Base-by-base conservation (phyloP, 2,113 vertebrate species). In the Felis chaus region DNA sequence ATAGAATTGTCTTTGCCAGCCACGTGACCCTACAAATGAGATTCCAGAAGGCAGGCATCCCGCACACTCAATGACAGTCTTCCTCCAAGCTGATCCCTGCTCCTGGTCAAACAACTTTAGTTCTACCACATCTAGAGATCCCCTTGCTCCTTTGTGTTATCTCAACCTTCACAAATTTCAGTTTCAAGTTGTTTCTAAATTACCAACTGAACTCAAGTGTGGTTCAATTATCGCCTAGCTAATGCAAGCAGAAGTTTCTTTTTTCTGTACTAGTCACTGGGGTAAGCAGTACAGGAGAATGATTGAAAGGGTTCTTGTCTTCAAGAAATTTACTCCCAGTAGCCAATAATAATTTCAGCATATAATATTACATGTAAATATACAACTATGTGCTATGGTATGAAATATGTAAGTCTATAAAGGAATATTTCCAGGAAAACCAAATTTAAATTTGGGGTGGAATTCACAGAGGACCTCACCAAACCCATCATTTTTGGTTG, bases 1-100 rank as follows among this genome's bases (percentile, higher is more conserved):
- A 14, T 11, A 61, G 15, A 31, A 11, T 25, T 71, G n/a, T 88
- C 76, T 31, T 39, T 68, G 19, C 12, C 25, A 55, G 14, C 2
- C 19, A 16, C 8, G 4, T 23, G 21, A 29, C 16, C 19, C 0
- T 0, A n/a, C 1, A 31, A n/a, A 31, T 76, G 25, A 27, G 36
- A 33, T 57, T 65, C 73, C 73, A 53, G 45, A 93, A 93, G 29
- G 13, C 5, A 3, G 23, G 12, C 19, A 5, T 15, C 9, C 13
- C 5, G 9, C 5, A 23, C 69, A 68, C 2, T 23, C 12, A 6
- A 14, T 13, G 1, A 95, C 25, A 91, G 13, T 16, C 14, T 82
- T 73, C 4, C 9, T 91, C 16, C 31, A 36, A 69, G 21, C 3
- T 19, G 25, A 50, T 65, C 16, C 8, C 14, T 25, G 36, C 12